These are phyloP conservation scores for Nephrotoma guestfalica DNA, from an alignment of 2,888 invertebrate genomes.

Conservation along the genomic window DNA sequence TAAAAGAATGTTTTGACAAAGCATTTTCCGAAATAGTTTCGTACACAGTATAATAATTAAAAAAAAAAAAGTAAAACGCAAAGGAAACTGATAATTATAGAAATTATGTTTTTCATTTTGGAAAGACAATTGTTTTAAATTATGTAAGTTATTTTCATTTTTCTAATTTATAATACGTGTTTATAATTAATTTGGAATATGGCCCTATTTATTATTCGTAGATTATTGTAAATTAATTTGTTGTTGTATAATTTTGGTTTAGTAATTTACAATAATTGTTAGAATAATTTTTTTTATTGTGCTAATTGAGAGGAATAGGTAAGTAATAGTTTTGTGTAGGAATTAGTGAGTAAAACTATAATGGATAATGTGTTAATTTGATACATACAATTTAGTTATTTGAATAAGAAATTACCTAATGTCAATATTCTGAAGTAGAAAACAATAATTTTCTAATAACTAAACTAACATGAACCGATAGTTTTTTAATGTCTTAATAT, in stretches of 20 bases:
- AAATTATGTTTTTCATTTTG: neutral
- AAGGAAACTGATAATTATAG: neutral
- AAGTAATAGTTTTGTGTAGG: neutral
- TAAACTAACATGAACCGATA: too few relatives aligned
- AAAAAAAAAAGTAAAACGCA: neutral
- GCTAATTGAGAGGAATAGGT: neutral
- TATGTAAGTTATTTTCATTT: neutral
- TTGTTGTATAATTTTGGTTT: neutral
- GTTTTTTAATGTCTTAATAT: too few relatives aligned
- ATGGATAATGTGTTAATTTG: neutral
- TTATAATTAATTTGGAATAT: neutral
- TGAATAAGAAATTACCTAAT: too few relatives aligned
- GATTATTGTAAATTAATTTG: neutral
- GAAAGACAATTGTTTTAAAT: neutral
- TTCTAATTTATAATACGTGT: neutral
- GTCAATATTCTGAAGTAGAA: too few relatives aligned
- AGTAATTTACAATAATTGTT: neutral
- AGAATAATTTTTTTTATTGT: neutral
- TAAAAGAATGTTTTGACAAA: constrained; percentile 88
- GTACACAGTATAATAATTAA: constrained; percentile 2
- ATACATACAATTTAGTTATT: too few relatives aligned
- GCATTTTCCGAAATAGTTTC: constrained; percentile 67
- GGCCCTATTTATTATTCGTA: neutral
- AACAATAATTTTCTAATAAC: too few relatives aligned
- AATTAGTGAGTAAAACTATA: neutral